These are phyloP conservation scores for Oreochromis grahami DNA, from an alignment of 2,797 vertebrate species.

Conservation along the genomic window DNA sequence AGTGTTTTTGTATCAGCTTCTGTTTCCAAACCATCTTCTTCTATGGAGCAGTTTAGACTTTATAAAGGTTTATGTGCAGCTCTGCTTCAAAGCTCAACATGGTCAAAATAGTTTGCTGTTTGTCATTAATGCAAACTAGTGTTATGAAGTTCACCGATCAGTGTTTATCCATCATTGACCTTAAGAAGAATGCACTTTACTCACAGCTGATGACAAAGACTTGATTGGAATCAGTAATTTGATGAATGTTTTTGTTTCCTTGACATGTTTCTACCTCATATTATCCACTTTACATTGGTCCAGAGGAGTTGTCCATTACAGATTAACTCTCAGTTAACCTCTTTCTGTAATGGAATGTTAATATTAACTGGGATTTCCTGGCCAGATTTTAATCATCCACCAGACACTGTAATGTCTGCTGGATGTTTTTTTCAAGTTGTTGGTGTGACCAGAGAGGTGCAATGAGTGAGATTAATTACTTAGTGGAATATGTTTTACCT, in stretches of 20 bases:
- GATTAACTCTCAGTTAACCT: accelerated
- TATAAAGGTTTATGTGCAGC: too few species aligned
- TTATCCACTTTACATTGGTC: not conserved
- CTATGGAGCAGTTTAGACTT: too few species aligned
- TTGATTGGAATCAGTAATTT: not conserved
- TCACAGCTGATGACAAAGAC: not conserved
- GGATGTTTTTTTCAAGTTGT: not conserved
- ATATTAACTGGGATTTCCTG: not conserved
- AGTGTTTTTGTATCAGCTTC: too few species aligned
- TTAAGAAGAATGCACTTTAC: not conserved
- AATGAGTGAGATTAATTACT: not conserved
- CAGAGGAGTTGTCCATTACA: not conserved
- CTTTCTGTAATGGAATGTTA: not conserved
- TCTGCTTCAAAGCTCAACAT: accelerated
- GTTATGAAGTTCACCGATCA: too few species aligned
- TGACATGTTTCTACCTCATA: not conserved
- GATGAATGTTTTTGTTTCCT: not conserved
- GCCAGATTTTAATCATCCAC: not conserved
- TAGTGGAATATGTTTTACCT: not conserved
- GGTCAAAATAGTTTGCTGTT: too few species aligned
- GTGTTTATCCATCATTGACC: not conserved
- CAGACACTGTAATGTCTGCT: not conserved
- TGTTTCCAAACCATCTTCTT: too few species aligned
- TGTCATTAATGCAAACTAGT: too few species aligned
- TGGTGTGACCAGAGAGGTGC: not conserved